phyloP scores from a whole-genome alignment of 2,113 vertebrate species.

The Herpetotheres cachinnans region DNA sequence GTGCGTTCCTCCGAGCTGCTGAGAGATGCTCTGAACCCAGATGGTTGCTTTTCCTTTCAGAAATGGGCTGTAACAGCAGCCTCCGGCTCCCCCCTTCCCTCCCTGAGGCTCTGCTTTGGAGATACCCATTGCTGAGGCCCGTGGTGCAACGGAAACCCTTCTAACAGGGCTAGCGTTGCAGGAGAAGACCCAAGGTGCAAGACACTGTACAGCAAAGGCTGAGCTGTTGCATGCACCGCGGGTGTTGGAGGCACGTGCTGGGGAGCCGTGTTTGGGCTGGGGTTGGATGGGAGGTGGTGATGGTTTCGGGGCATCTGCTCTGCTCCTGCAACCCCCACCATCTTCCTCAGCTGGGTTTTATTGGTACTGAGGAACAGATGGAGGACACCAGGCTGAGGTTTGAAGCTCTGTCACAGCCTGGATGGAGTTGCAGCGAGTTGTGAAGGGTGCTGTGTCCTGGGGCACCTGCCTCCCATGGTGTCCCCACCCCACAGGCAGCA shows the following conservation, averaged over 20 bases:
- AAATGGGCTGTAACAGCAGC: neutral
- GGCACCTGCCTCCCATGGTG: neutral
- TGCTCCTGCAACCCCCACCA: neutral
- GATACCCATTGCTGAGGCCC: neutral
- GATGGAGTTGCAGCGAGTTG: neutral
- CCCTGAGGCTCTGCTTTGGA: neutral
- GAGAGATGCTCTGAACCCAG: neutral
- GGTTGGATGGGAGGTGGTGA: neutral
- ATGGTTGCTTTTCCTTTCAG: neutral
- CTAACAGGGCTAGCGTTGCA: neutral
- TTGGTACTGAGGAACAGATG: neutral
- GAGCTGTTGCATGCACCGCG: accelerated
- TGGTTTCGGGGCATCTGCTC: neutral
- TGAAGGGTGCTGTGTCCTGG: neutral
- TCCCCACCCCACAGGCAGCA: neutral
- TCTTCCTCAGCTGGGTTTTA: neutral
- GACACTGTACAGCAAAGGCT: neutral
- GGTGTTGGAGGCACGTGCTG: neutral
- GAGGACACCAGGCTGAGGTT: neutral
- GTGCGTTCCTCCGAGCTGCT: neutral
- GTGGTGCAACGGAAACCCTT: neutral
- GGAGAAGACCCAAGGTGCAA: neutral
- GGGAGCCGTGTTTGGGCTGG: neutral
- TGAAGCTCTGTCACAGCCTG: neutral
- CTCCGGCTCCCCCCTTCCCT: neutral